A percentile compares a stretch with the other conserved stretches of the same genome.
Conservation (phyloP, 2,113 vertebrate genomes). For the Elachura formosa region DNA sequence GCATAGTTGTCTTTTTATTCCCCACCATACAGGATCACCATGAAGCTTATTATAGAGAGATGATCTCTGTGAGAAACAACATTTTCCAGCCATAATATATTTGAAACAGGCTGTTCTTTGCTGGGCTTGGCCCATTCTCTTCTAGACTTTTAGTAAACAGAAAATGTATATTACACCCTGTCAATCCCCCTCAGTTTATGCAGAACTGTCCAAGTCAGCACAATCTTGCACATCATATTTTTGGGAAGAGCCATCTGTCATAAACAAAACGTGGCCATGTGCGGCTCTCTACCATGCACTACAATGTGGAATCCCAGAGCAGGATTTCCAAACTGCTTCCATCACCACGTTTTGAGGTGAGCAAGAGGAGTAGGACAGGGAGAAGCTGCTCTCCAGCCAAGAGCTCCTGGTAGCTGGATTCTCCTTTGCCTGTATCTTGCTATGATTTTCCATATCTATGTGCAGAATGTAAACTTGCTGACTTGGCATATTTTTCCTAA, state of each 20-base stretch:
- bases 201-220: constrained; percentile 60
- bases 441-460: not conserved
- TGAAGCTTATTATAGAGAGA: constrained; percentile 36
- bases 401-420: not conserved
- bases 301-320: not conserved
- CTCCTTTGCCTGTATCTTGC: not conserved
- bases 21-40: not conserved
- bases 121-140: constrained; percentile 50
- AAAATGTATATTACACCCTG: constrained; percentile 62
- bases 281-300: constrained; percentile 1
- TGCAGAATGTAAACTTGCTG: not conserved
- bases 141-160: constrained; percentile 64
- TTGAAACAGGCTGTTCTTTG: constrained; percentile 44
- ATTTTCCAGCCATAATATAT: constrained; percentile 39
- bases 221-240: constrained; percentile 55
- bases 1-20: not conserved
- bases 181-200: constrained; percentile 58
- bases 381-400: not conserved
- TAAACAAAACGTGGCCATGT: constrained; percentile 43
- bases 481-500: not conserved
- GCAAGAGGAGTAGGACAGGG: not conserved
- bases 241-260: constrained; percentile 62
- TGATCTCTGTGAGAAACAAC: constrained; percentile 46
- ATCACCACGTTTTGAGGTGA: not conserved
- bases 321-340: not conserved